Evolutionary conservation across 2,797 vertebrate species (phyloP).

Genomic region (Avahi laniger): DNA sequence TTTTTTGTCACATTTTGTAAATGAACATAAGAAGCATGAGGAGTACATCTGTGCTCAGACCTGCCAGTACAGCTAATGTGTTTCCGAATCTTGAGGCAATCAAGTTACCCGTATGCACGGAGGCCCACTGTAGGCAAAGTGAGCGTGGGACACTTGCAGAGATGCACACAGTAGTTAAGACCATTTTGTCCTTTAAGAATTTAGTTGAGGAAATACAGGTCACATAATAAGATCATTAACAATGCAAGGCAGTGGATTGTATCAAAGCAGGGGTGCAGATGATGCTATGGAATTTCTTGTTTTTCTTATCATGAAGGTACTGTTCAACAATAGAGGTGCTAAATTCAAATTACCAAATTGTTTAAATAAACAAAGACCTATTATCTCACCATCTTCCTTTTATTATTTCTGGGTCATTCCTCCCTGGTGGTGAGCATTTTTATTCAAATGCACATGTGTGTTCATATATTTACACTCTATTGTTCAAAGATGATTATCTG

Average conservation of each 20-base stretch:
- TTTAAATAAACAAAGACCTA: neutral
- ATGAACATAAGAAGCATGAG: neutral
- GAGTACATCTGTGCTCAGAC: neutral
- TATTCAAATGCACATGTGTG: neutral
- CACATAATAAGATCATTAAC: neutral
- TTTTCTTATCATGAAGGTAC: neutral
- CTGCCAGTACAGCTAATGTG: neutral
- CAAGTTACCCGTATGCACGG: neutral
- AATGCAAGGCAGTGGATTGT: neutral
- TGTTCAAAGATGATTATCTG: too few species aligned
- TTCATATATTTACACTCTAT: neutral
- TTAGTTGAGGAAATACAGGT: neutral
- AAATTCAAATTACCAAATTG: neutral
- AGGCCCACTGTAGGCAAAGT: neutral
- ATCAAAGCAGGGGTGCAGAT: neutral
- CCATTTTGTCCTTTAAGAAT: neutral
- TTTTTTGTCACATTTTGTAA: neutral
- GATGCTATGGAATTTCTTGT: neutral
- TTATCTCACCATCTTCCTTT: neutral
- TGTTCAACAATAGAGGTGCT: neutral
- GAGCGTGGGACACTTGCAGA: neutral
- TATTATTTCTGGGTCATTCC: neutral
- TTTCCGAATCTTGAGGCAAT: neutral
- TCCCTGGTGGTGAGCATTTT: neutral
- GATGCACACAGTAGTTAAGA: neutral